A percentile compares a stretch with the other conserved stretches of the same genome.
phyloP scores from a whole-genome alignment of 2,888 invertebrate species.

The Meganola albula region DNA sequence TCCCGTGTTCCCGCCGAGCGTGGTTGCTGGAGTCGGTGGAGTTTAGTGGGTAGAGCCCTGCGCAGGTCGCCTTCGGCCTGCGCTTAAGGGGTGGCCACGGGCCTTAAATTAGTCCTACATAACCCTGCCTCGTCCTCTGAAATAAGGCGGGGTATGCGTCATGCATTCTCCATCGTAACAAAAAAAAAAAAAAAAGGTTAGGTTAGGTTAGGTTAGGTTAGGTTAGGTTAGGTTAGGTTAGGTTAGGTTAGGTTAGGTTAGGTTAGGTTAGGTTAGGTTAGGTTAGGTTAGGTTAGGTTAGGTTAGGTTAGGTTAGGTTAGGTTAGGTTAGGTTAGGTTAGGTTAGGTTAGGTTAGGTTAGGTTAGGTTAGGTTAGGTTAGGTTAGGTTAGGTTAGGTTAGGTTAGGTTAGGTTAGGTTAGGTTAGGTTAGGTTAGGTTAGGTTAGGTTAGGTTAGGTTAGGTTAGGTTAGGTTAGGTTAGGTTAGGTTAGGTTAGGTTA shows the following conservation, averaged over 20 bases:
- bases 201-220: constrained; percentile 13
- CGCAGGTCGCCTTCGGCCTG: too few species aligned
- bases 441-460: constrained; percentile 9
- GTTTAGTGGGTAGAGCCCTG: too few species aligned
- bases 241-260: constrained; percentile 12
- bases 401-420: constrained; percentile 9
- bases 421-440: constrained; percentile 11
- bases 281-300: constrained; percentile 12
- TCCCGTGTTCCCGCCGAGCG: too few species aligned
- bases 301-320: constrained; percentile 13
- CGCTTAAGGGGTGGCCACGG: too few species aligned
- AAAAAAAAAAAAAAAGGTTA: too few species aligned
- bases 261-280: constrained; percentile 10
- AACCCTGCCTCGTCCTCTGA: too few species aligned
- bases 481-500: constrained; percentile 10
- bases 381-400: constrained; percentile 12
- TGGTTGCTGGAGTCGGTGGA: too few species aligned
- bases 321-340: constrained; percentile 14
- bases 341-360: constrained; percentile 11
- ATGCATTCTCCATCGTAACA: too few species aligned
- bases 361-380: constrained; percentile 14
- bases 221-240: constrained; percentile 13
- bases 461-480: constrained; percentile 6
- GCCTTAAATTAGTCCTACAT: too few species aligned
- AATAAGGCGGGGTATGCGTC: too few species aligned